Percentiles rank a stretch among this genome's conserved stretches.
Conservation (phyloP, 2,797 vertebrate genomes). For the Echiichthys vipera region DNA sequence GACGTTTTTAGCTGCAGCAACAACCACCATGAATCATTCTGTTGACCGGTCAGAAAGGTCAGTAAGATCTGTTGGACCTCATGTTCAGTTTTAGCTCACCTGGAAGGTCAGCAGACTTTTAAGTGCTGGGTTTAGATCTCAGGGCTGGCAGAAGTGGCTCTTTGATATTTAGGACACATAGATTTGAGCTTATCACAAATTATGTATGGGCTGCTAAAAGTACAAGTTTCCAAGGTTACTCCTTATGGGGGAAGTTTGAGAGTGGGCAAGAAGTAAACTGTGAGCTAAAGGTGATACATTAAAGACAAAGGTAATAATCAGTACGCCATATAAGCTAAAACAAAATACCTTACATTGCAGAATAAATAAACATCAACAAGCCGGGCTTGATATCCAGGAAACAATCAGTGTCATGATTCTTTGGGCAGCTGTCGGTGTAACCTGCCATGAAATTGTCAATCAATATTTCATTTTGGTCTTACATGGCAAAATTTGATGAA, state of each 20-base stretch:
- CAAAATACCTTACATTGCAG: slow-evolving; percentile 27
- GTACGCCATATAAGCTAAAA: slow-evolving; percentile 34
- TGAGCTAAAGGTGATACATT: slow-evolving; percentile 3
- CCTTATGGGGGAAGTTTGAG: not conserved
- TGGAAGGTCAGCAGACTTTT: slow-evolving; percentile 61
- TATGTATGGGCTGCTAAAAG: not conserved
- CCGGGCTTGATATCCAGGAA: slow-evolving; percentile 39
- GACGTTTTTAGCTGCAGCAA: slow-evolving; percentile 29
- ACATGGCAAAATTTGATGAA: slow-evolving; percentile 21
- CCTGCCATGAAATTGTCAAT: slow-evolving; percentile 56
- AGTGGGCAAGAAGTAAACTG: slow-evolving; percentile 10
- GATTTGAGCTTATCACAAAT: slow-evolving; percentile 3
- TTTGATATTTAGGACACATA: slow-evolving; percentile 36
- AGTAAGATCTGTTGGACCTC: slow-evolving; percentile 28
- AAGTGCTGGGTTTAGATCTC: slow-evolving; percentile 41
- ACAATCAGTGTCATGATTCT: slow-evolving; percentile 23
- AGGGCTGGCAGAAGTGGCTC: not conserved
- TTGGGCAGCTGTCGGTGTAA: slow-evolving; percentile 39
- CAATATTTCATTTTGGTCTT: slow-evolving; percentile 58
- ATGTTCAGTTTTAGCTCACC: slow-evolving; percentile 47
- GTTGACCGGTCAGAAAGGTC: slow-evolving; percentile 52
- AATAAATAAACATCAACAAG: slow-evolving; percentile 32
- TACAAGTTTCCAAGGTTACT: not conserved
- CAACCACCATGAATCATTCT: slow-evolving; percentile 33
- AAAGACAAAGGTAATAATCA: slow-evolving; percentile 10